phyloP scores from a whole-genome alignment of 2,797 vertebrate species.

The Clamator glandarius region DNA sequence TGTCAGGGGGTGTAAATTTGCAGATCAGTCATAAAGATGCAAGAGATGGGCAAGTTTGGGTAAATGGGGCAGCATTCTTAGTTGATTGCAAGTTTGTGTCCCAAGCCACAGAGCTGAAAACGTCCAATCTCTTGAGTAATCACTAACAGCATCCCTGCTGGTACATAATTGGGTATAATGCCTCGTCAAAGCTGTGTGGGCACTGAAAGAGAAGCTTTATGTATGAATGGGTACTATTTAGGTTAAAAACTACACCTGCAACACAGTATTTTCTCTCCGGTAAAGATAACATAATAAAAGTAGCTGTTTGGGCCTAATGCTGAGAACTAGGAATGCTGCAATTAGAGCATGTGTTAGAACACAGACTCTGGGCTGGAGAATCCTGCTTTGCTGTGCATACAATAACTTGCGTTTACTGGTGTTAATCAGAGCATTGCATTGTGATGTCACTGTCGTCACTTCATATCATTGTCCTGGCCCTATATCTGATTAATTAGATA shows the following conservation, averaged over 20 bases:
- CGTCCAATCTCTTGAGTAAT: background rate
- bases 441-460: background rate
- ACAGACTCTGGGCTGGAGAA: background rate
- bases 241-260: background rate
- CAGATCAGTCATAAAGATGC: background rate
- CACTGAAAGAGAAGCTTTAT: background rate
- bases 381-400: background rate
- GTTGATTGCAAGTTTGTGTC: background rate
- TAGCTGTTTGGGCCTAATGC: background rate
- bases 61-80: background rate
- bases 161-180: background rate
- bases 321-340: background rate
- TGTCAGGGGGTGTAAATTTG: background rate
- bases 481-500: background rate
- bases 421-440: background rate
- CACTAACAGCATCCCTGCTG: background rate
- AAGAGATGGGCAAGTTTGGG: background rate
- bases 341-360: background rate
- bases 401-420: fast-evolving
- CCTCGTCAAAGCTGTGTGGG: background rate
- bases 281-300: background rate
- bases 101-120: background rate
- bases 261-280: background rate
- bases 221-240: background rate
- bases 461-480: background rate